A percentile compares a stretch with the other conserved stretches of the same genome.
Conservation (phyloP, 2,888 invertebrate species). For the Drosophila basisetae region DNA sequence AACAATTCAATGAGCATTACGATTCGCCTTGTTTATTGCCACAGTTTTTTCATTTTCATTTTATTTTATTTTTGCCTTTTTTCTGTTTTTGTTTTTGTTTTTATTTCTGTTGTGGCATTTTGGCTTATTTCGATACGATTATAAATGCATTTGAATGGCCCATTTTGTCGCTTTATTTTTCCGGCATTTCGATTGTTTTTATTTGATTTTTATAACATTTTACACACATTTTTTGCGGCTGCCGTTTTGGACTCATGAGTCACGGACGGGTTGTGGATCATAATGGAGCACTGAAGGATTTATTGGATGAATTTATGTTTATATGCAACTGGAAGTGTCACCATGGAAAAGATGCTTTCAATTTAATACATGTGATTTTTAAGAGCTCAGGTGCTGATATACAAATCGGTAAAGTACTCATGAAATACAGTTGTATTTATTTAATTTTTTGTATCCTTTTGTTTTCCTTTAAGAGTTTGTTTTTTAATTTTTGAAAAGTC, state of each 20-base stretch:
- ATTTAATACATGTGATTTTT: constrained; percentile 3
- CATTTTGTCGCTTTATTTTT: constrained; percentile 52
- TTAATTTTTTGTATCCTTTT: neutral
- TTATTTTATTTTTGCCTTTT: neutral
- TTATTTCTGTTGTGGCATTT: constrained; percentile 25
- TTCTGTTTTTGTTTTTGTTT: neutral
- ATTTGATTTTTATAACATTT: constrained; percentile 67
- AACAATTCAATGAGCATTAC: constrained; percentile 69
- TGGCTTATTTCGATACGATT: constrained; percentile 52
- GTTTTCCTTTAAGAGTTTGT: neutral
- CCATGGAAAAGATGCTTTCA: neutral
- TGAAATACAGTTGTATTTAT: neutral
- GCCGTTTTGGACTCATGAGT: constrained; percentile 58
- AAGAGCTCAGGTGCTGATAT: neutral
- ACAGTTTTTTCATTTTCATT: constrained; percentile 11
- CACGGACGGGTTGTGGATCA: constrained; percentile 51
- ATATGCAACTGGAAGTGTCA: constrained; percentile 2
- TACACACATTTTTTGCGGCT: constrained; percentile 48
- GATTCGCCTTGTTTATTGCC: constrained; percentile 63
- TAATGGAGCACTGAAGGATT: constrained; percentile 52
- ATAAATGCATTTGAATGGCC: constrained; percentile 68
- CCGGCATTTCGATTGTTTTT: constrained; percentile 59
- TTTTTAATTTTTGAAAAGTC: neutral
- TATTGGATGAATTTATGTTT: constrained; percentile 29
- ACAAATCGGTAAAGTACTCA: neutral